A percentile compares a stretch with the other conserved stretches of the same genome.
These are phyloP conservation scores for Ammospiza caudacuta DNA, from an alignment of 2,113 vertebrate genomes.

Conservation along the genomic window DNA sequence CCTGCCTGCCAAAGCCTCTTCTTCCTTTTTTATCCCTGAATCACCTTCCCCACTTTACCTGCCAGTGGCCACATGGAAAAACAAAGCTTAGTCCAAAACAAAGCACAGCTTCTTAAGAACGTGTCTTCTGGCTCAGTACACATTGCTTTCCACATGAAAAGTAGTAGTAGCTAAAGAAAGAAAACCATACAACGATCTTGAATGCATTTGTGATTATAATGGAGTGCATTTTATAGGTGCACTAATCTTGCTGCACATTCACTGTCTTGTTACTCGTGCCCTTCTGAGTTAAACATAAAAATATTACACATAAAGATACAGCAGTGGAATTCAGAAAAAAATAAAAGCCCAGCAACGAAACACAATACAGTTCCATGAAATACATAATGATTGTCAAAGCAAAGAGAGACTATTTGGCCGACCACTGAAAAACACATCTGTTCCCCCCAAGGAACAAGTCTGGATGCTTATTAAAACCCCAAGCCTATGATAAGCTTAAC, in stretches of 20 bases:
- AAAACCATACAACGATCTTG: background rate
- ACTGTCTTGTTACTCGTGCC: background rate
- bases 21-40: background rate
- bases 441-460: background rate
- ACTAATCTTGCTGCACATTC: background rate
- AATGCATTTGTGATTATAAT: background rate
- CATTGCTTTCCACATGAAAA: background rate
- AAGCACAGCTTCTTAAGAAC: background rate
- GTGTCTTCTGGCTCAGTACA: background rate
- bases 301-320: background rate
- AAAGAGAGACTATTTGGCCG: background rate
- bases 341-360: background rate
- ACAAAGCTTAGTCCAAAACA: background rate
- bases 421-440: constrained; percentile 8
- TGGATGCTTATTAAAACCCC: background rate
- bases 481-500: background rate
- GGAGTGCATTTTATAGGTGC: background rate
- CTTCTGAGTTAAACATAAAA: background rate
- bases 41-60: background rate
- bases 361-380: background rate
- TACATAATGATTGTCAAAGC: background rate
- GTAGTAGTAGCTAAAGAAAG: background rate
- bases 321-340: background rate
- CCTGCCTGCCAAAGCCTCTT: background rate
- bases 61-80: background rate